A percentile compares a stretch with the other conserved stretches of the same genome.
phyloP scores from a whole-genome alignment of 2,113 vertebrate species.

The Hydropotes inermis region DNA sequence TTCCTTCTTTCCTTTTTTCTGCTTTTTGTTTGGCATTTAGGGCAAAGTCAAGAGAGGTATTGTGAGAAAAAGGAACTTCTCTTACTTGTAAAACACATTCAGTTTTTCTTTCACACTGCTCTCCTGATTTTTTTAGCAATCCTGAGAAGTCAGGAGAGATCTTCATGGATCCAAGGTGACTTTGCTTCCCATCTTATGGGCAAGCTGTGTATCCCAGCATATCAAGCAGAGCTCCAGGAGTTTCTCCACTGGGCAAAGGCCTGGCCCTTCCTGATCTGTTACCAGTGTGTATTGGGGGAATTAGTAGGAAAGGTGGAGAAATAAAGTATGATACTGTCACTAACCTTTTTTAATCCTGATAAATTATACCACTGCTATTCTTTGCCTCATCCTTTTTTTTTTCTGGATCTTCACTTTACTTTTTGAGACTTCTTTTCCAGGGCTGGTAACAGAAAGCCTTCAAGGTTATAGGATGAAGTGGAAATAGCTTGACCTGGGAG shows the following conservation, averaged over 20 bases:
- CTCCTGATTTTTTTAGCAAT: background rate
- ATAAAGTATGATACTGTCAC: background rate
- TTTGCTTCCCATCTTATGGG: background rate
- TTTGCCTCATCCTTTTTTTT: background rate
- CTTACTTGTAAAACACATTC: background rate
- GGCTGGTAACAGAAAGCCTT: background rate
- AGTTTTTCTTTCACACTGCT: background rate
- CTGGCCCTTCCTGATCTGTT: background rate
- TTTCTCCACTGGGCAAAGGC: background rate
- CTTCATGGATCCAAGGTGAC: background rate
- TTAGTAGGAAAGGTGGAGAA: background rate
- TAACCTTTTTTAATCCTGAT: background rate
- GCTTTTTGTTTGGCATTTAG: constrained; percentile 18
- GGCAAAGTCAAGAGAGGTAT: background rate
- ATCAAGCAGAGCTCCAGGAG: background rate
- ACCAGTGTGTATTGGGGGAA: background rate
- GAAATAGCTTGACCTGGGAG: background rate
- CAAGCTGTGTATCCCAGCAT: background rate
- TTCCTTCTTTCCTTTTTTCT: background rate
- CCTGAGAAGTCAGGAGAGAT: background rate
- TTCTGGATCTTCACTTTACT: background rate
- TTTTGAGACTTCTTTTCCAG: background rate
- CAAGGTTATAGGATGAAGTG: background rate
- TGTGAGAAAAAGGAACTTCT: background rate
- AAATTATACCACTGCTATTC: background rate